A percentile compares a stretch with the other conserved stretches of the same genome.
These are phyloP conservation scores for Scytalopus superciliaris DNA, from an alignment of 2,113 vertebrate species.

Conservation along the genomic window DNA sequence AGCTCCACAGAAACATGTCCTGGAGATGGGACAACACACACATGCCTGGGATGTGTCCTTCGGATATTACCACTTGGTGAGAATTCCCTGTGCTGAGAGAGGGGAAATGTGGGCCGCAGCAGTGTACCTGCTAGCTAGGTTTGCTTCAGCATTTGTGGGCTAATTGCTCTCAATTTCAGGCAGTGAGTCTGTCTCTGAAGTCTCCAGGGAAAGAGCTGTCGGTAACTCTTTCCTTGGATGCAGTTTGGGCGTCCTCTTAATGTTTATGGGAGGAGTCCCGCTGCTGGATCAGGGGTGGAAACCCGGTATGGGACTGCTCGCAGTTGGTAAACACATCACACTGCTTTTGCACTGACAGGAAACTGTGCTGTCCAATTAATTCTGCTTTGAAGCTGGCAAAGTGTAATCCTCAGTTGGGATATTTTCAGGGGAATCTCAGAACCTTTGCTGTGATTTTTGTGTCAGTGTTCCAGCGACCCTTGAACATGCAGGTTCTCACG, in stretches of 20 bases:
- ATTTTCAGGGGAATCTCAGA: background rate
- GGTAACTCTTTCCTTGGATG: background rate
- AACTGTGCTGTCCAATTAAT: background rate
- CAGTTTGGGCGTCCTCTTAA: background rate
- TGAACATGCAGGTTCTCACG: accelerated
- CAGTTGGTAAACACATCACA: background rate
- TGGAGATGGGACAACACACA: accelerated
- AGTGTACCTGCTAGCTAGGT: background rate
- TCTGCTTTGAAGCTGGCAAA: background rate
- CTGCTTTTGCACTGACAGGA: background rate
- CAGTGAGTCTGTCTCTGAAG: background rate
- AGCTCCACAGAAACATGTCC: background rate
- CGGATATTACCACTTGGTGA: background rate
- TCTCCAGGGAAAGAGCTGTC: background rate
- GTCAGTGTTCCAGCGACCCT: background rate
- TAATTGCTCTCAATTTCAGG: background rate
- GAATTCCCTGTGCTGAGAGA: background rate
- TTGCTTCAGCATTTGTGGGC: background rate
- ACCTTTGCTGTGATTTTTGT: background rate
- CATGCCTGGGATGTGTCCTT: background rate
- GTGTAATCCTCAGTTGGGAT: background rate
- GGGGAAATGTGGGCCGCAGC: background rate
- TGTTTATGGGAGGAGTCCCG: background rate
- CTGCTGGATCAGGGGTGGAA: background rate
- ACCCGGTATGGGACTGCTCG: background rate